Evolutionary conservation across 2,113 vertebrate species (phyloP).

Genomic region (Chaetorhynchus papuensis): DNA sequence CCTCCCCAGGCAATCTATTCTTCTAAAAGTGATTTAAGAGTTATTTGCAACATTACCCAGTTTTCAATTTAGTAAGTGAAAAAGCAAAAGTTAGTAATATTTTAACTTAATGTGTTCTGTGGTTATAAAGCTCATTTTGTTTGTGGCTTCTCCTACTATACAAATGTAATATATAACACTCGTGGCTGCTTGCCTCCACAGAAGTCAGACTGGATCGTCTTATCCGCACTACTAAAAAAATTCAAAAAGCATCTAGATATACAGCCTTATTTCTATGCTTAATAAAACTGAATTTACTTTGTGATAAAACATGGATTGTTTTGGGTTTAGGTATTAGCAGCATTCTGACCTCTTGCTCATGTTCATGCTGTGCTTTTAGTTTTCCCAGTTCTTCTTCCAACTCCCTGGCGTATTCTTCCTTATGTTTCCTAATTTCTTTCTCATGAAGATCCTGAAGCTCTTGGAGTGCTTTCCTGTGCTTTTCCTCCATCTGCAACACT

Average conservation of each 20-base stretch:
- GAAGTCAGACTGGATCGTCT: background rate
- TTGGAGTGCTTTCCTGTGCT: conserved; percentile 71
- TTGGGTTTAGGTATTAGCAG: background rate
- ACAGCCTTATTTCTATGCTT: background rate
- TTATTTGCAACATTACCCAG: background rate
- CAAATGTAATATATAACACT: background rate
- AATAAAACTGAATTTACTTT: background rate
- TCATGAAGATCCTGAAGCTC: conserved; percentile 65
- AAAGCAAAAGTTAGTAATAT: background rate
- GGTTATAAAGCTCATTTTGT: background rate
- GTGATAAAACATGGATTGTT: background rate
- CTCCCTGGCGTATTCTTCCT: conserved; percentile 34
- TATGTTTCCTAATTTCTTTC: conserved; percentile 64
- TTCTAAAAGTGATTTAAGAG: background rate
- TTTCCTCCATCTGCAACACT: conserved; percentile 74
- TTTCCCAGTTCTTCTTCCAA: conserved; percentile 30
- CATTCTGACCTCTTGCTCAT: conserved; percentile 74
- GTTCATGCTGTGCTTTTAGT: conserved; percentile 67
- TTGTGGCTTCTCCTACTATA: background rate
- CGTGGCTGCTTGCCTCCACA: background rate
- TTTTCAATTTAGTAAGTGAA: background rate
- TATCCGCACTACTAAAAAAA: background rate
- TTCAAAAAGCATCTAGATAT: background rate
- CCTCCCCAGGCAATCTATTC: background rate
- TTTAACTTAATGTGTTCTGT: background rate